Base-by-base conservation (phyloP, 2,113 vertebrate genomes). In the Salvelinus sp. region DNA sequence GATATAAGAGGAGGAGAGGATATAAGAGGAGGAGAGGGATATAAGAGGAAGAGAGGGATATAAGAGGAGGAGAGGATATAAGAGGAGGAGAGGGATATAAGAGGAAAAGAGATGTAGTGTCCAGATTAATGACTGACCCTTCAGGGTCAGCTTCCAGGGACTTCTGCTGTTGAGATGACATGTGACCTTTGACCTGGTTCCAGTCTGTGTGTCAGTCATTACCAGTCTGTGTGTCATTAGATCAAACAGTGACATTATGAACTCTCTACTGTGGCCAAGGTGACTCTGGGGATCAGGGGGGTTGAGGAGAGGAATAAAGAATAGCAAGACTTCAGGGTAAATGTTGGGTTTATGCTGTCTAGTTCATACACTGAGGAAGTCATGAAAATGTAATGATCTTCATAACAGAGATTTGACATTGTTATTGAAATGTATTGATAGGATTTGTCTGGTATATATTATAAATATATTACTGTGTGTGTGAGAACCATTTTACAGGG, bases 101-200 rank as follows among this genome's bases (percentile, higher is more conserved):
- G 25, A 25, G 22, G 10, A 12, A 23, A 3, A 25, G 63, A 65
- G 63, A 14, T 57, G 27, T 27, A 22, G 44, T 44, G 10, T 48
- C 38, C 57, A 54, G 74, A 82, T 82, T 83, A 85, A 88, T 85
- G 76, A 80, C 69, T 86, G 75, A 83, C 77, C 60, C 65, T 30
- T 44, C 72, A 38, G 20, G 44, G 50, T 73, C 57, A 66, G 33
- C 75, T 82, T 33, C 76, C 69, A 79, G 72, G 66, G 38, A 33
- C 69, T 18, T 27, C 76, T 58, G 64, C 33, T 57, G 76, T 68
- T 78, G 82, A 70, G 44, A 44, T 44, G 10, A 9, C 30, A 2
- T 25, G 54, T 77, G 85, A 65, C 77, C 78, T 85, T 62, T 82
- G 81, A 83, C 77, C 87, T 69, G 12, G 2, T 27, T 44, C 38